These are phyloP conservation scores for Lithobates sylvaticus DNA, from an alignment of 2,797 vertebrate species.

Conservation along the genomic window DNA sequence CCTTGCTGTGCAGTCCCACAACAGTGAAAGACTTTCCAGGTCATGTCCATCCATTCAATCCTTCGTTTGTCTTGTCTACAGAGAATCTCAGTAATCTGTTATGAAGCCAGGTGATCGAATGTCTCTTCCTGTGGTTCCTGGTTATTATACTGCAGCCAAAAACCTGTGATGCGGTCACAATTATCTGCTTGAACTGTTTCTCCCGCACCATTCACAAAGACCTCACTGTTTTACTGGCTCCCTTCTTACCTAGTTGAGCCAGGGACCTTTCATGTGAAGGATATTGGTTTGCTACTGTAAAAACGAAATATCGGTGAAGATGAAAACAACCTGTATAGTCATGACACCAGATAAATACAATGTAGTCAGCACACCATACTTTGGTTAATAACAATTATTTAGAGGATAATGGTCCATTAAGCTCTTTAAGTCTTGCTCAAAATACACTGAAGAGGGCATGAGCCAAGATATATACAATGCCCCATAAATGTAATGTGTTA, in stretches of 20 bases:
- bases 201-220: constrained; percentile 32
- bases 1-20: not conserved
- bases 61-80: constrained; percentile 23
- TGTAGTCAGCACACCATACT: not conserved
- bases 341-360: not conserved
- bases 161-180: constrained; percentile 37
- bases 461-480: too few species aligned
- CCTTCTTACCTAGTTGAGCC: not conserved
- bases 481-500: too few species aligned
- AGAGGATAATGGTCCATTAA: too few species aligned
- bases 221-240: constrained; percentile 32
- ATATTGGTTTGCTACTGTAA: constrained; percentile 30
- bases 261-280: constrained; percentile 35
- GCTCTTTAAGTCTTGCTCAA: too few species aligned
- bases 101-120: constrained; percentile 40
- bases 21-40: constrained; percentile 12
- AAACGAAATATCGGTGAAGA: not conserved
- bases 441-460: too few species aligned
- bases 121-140: constrained; percentile 43
- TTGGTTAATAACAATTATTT: too few species aligned
- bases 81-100: constrained; percentile 35
- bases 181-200: constrained; percentile 34
- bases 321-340: not conserved
- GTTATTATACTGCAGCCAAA: constrained; percentile 49
- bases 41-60: constrained; percentile 11